phyloP scores from a whole-genome alignment of 2,113 vertebrate genomes.

The Nibea coibor region DNA sequence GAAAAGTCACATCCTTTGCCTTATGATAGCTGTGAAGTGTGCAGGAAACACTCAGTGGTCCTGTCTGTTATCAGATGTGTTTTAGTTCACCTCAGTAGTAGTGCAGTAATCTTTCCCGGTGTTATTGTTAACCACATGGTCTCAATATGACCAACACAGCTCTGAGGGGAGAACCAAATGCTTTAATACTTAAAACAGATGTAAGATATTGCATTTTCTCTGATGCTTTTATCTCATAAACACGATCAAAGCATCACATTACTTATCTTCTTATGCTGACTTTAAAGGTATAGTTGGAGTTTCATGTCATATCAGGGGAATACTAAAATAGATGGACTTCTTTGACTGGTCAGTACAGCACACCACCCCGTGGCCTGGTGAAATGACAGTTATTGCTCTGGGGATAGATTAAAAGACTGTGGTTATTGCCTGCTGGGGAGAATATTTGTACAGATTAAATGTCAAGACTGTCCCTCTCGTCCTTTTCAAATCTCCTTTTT shows the following conservation, averaged over 20 bases:
- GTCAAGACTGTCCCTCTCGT: constrained; percentile 78
- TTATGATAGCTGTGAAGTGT: neutral
- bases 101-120: neutral
- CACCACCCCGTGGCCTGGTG: constrained; percentile 44
- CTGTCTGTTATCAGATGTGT: neutral
- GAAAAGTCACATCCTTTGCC: neutral
- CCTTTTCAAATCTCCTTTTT: constrained; percentile 76
- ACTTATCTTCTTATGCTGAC: neutral
- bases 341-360: constrained; percentile 37
- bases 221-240: neutral
- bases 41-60: neutral
- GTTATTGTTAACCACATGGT: constrained; percentile 9
- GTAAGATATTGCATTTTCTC: neutral
- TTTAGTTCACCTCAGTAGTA: constrained; percentile 5
- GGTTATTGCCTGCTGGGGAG: constrained; percentile 75
- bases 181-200: neutral
- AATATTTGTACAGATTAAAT: constrained; percentile 83
- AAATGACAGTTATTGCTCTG: constrained; percentile 69
- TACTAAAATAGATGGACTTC: constrained; percentile 34
- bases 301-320: constrained; percentile 32
- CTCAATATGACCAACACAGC: neutral
- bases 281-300: neutral
- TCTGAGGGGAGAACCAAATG: neutral
- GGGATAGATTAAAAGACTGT: constrained; percentile 64
- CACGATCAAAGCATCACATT: neutral